phyloP scores from a whole-genome alignment of 2,888 invertebrate genomes.

The Nomada goodeniana region DNA sequence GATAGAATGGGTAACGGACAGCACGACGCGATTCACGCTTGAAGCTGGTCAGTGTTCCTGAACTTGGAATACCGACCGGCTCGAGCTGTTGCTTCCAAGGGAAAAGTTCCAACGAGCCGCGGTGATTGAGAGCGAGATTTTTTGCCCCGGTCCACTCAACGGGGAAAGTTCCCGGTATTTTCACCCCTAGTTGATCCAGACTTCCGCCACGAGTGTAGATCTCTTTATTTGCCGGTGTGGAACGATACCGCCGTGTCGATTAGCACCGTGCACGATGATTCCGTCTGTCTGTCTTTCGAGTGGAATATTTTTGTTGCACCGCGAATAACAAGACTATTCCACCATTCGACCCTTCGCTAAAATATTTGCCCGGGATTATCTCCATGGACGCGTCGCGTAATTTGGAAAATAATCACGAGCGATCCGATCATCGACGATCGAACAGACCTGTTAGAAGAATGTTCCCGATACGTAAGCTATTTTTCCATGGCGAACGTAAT shows the following conservation, averaged over 20 bases:
- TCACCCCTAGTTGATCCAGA: background rate
- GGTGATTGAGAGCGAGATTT: constrained; percentile 21
- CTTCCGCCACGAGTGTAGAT: background rate
- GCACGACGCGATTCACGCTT: background rate
- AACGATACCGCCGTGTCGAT: constrained; percentile 9
- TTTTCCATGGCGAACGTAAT: constrained; percentile 51
- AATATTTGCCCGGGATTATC: background rate
- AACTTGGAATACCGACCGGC: constrained; percentile 14
- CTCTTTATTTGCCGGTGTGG: background rate
- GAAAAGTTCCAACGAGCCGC: constrained; percentile 9
- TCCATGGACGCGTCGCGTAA: background rate
- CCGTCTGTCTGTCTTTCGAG: background rate
- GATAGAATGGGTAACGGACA: background rate
- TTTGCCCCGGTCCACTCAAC: background rate
- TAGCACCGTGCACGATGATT: background rate
- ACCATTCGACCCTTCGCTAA: too few species aligned
- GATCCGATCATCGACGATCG: constrained; percentile 6
- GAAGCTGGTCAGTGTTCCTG: constrained; percentile 23
- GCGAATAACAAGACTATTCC: background rate
- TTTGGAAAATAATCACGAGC: background rate
- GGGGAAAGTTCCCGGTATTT: constrained; percentile 6
- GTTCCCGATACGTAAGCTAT: constrained; percentile 37
- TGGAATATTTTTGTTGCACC: background rate
- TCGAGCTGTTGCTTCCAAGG: constrained; percentile 13
- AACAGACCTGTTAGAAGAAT: background rate